Percentiles rank a stretch among this genome's conserved stretches.
phyloP scores from a whole-genome alignment of 2,797 vertebrate species.

The Schizothorax lantsangensis region DNA sequence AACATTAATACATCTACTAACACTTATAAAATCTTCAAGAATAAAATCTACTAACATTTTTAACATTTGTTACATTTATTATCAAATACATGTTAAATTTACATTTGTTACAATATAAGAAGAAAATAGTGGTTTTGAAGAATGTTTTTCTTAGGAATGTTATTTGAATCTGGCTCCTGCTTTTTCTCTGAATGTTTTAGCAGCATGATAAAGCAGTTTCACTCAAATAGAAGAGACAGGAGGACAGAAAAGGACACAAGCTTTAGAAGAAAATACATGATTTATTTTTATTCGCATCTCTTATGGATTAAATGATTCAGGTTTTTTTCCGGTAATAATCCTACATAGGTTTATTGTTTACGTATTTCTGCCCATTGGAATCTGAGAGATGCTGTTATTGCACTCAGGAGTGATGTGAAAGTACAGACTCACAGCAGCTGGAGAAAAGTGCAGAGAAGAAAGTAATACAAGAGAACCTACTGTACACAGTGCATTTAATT shows the following conservation, averaged over 20 bases:
- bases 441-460: constrained; percentile 31
- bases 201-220: neutral
- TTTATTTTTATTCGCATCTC: neutral
- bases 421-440: constrained; percentile 15
- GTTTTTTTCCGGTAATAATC: neutral
- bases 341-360: neutral
- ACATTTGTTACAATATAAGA: neutral
- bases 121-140: neutral
- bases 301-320: neutral
- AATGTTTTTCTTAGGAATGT: neutral
- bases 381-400: constrained; percentile 39
- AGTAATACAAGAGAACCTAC: neutral
- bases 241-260: neutral
- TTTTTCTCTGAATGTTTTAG: neutral
- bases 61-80: too few relatives aligned
- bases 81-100: too few relatives aligned
- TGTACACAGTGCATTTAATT: constrained; percentile 35
- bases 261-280: neutral
- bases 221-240: neutral
- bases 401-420: constrained; percentile 33
- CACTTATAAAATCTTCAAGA: neutral
- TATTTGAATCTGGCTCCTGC: neutral
- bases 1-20: neutral
- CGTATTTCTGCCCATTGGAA: neutral
- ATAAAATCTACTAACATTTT: neutral